Conservation (phyloP, 2,888 invertebrate genomes). For the Ametastegia equiseti region DNA sequence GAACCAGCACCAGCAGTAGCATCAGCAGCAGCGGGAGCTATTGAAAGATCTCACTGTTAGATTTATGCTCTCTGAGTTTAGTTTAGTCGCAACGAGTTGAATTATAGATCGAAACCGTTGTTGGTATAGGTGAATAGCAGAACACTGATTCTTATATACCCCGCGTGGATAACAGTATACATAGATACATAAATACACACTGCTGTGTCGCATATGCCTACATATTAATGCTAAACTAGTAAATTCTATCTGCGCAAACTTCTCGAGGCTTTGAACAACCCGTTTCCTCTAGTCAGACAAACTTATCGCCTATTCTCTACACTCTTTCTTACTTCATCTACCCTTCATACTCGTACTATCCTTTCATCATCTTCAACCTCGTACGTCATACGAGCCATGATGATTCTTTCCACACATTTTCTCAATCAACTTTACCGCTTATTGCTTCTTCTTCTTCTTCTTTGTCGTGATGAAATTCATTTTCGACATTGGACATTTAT, state of each 20-base stretch:
- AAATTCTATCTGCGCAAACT: background rate
- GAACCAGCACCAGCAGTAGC: background rate
- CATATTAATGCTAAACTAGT: conserved; percentile 26
- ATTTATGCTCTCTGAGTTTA: conserved; percentile 41
- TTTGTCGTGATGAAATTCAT: too few relatives aligned
- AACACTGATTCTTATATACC: too few relatives aligned
- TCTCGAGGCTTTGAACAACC: background rate
- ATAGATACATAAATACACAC: background rate
- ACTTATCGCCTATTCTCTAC: conserved; percentile 1
- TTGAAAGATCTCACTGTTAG: conserved; percentile 67
- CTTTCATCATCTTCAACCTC: too few relatives aligned
- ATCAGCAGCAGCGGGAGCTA: conserved; percentile 51
- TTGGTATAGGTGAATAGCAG: too few relatives aligned
- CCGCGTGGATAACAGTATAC: background rate
- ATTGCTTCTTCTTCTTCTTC: too few relatives aligned
- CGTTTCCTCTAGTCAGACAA: background rate
- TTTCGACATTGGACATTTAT: too few relatives aligned
- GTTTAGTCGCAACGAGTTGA: conserved; percentile 71
- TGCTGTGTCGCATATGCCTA: too few relatives aligned
- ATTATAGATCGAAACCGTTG: conserved; percentile 58
- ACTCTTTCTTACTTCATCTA: background rate
- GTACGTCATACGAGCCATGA: too few relatives aligned
- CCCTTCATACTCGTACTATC: background rate
- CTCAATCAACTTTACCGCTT: too few relatives aligned
- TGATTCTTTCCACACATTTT: too few relatives aligned